phyloP scores from a whole-genome alignment of 2,113 vertebrate genomes.

The Rhombomys opimus region DNA sequence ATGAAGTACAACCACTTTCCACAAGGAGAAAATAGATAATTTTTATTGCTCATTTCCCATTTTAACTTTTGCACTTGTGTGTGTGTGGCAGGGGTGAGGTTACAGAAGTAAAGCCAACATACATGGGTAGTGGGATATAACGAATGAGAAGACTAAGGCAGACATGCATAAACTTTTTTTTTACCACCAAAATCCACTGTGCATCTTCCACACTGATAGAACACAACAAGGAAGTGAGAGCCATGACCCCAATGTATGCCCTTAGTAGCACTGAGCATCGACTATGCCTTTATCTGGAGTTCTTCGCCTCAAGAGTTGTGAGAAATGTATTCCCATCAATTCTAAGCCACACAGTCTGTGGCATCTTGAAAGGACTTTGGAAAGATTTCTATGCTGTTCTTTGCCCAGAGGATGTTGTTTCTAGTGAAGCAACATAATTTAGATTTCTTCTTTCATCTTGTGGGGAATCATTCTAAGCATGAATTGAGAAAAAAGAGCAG shows the following conservation, averaged over 20 bases:
- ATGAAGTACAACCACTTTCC: background rate
- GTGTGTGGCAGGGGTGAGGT: background rate
- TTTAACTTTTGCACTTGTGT: background rate
- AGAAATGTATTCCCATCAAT: background rate
- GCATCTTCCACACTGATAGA: background rate
- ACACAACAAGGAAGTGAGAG: background rate
- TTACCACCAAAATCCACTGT: background rate
- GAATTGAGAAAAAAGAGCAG: background rate
- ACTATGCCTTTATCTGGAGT: background rate
- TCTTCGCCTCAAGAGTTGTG: background rate
- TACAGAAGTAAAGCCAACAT: background rate
- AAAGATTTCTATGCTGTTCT: background rate
- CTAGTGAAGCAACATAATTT: background rate
- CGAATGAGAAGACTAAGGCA: background rate
- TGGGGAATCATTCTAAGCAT: background rate
- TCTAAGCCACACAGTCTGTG: background rate
- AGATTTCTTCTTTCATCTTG: background rate
- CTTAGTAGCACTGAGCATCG: background rate
- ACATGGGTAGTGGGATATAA: background rate
- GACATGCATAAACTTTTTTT: background rate
- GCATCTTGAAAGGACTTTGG: background rate
- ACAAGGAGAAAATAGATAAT: background rate
- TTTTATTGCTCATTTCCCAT: background rate
- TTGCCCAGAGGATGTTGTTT: background rate
- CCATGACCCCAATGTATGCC: background rate